Percentiles rank a stretch among this genome's conserved stretches.
Conservation (phyloP, 2,113 vertebrate genomes). For the Chlamydotis undulata region DNA sequence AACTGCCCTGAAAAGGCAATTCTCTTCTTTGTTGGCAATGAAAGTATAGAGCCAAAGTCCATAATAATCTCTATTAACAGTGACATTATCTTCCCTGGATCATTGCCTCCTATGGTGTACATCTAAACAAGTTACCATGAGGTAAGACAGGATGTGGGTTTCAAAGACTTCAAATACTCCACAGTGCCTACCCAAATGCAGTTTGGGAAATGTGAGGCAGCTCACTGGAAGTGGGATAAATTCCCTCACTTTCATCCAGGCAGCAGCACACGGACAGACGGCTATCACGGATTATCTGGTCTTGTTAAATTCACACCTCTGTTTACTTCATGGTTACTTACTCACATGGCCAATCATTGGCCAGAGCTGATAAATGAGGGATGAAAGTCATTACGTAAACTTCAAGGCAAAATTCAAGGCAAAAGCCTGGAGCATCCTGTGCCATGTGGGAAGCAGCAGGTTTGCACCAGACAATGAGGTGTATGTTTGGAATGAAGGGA, state of each 20-base stretch:
- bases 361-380: not conserved
- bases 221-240: not conserved
- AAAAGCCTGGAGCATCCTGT: not conserved
- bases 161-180: not conserved
- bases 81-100: not conserved
- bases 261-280: not conserved
- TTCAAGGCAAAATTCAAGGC: not conserved
- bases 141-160: not conserved
- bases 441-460: not conserved
- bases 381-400: not conserved
- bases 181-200: not conserved
- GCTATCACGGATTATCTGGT: fast-evolving
- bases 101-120: not conserved
- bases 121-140: not conserved
- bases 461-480: not conserved
- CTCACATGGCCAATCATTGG: not conserved
- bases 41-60: not conserved
- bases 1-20: not conserved
- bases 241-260: not conserved
- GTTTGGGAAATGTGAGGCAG: not conserved
- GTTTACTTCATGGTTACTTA: not conserved
- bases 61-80: not conserved
- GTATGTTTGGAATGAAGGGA: not conserved
- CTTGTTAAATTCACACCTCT: not conserved
- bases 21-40: not conserved